phyloP scores from a whole-genome alignment of 2,888 invertebrate genomes.

The Agonum fuliginosum region DNA sequence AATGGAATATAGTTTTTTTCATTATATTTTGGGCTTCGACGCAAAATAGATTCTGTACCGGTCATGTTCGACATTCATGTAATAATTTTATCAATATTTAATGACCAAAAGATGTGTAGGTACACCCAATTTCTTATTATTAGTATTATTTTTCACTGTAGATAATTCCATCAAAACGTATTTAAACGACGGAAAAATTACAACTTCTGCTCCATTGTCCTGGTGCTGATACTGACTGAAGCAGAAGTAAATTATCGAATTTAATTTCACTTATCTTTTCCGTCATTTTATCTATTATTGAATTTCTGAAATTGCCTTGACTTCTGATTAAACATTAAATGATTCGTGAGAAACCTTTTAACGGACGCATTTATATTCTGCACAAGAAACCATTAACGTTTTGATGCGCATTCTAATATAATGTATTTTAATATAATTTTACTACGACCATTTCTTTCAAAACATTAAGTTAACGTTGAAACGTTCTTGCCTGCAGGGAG shows the following conservation, averaged over 20 bases:
- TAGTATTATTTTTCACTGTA: too few species aligned
- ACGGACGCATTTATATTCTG: constrained; percentile 44
- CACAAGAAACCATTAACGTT: constrained; percentile 11
- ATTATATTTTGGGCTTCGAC: too few species aligned
- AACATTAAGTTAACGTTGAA: too few species aligned
- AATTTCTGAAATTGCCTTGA: constrained; percentile 32
- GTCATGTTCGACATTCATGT: too few species aligned
- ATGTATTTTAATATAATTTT: background rate
- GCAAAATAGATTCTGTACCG: too few species aligned
- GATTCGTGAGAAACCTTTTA: constrained; percentile 33
- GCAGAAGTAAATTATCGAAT: constrained; percentile 25
- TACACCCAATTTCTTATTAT: too few species aligned
- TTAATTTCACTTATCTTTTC: constrained; percentile 39
- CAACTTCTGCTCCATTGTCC: constrained; percentile 24
- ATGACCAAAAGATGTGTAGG: too few species aligned
- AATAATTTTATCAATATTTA: too few species aligned
- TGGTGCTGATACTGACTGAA: too few species aligned
- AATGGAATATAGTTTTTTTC: too few species aligned
- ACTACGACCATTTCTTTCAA: background rate
- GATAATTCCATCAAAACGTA: too few species aligned
- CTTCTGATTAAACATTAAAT: constrained; percentile 41
- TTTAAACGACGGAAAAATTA: background rate
- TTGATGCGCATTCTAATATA: background rate
- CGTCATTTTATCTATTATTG: constrained; percentile 36
- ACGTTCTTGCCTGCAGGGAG: too few species aligned